Evolutionary conservation across 2,888 invertebrate genomes (phyloP).

Genomic region (Bembecia ichneumoniformis): DNA sequence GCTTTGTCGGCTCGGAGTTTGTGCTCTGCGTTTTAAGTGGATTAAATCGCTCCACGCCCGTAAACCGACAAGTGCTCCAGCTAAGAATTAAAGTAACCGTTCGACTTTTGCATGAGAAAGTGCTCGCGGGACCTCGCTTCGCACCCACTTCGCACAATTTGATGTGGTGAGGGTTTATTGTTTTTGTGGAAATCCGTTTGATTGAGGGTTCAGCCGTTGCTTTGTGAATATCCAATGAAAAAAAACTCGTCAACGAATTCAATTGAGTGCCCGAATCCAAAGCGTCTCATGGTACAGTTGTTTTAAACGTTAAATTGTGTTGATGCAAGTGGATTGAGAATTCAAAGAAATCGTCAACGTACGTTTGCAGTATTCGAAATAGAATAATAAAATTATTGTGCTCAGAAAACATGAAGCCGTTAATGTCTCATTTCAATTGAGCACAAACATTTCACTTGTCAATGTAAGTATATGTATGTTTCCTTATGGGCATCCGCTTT

Average conservation of each 20-base stretch:
- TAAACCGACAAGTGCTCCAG: conserved; percentile 70
- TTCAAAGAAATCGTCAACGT: background rate
- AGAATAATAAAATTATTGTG: background rate
- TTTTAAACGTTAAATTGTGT: background rate
- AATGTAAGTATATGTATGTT: background rate
- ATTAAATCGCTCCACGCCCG: conserved; percentile 72
- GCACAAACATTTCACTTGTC: background rate
- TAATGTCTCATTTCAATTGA: background rate
- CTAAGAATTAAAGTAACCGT: conserved; percentile 71
- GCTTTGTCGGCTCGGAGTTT: conserved; percentile 70
- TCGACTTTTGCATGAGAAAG: conserved; percentile 72
- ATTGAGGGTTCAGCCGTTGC: conserved; percentile 44
- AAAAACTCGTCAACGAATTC: conserved; percentile 53
- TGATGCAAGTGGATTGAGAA: background rate
- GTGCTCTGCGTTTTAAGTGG: conserved; percentile 74
- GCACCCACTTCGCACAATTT: conserved; percentile 53
- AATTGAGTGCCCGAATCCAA: conserved; percentile 22
- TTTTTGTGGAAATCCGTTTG: conserved; percentile 38
- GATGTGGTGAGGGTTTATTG: conserved; percentile 47
- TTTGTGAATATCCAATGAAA: conserved; percentile 57
- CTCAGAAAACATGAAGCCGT: background rate
- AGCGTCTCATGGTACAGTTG: background rate
- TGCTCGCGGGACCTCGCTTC: conserved; percentile 54
- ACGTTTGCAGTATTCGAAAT: background rate
- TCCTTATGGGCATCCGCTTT: background rate